phyloP scores from a whole-genome alignment of 2,797 vertebrate genomes.

The Chiloscyllium punctatum region DNA sequence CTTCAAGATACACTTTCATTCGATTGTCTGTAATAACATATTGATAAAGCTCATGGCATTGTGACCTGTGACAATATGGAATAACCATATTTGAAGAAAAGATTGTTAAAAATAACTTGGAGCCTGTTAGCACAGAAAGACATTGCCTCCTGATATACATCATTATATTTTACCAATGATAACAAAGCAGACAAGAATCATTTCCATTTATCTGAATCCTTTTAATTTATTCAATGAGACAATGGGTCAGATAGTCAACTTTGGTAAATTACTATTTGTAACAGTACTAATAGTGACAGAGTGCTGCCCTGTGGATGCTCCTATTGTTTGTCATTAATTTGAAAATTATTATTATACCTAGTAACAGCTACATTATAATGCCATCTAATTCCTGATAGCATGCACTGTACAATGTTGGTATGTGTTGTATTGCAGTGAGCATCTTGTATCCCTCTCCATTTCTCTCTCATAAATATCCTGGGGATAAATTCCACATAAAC shows the following conservation, averaged over 20 bases:
- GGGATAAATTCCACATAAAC: constrained; percentile 17
- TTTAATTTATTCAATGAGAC: constrained; percentile 24
- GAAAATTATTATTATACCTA: constrained; percentile 34
- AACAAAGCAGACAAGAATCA: constrained; percentile 23
- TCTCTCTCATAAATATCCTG: not conserved
- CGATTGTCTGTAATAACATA: not conserved
- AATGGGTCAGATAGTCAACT: constrained; percentile 26
- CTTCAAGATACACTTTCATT: not conserved
- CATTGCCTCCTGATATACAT: not conserved
- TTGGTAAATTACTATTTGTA: constrained; percentile 33
- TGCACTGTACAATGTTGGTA: not conserved
- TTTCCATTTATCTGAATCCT: constrained; percentile 28
- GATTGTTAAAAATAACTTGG: not conserved
- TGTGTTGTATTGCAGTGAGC: not conserved
- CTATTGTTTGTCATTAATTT: constrained; percentile 31
- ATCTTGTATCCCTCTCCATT: not conserved
- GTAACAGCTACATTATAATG: constrained; percentile 15
- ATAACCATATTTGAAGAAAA: not conserved
- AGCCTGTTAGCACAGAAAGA: not conserved
- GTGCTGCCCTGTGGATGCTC: constrained; percentile 10
- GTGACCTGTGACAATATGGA: not conserved
- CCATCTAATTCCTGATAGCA: constrained; percentile 20
- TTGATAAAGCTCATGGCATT: not conserved
- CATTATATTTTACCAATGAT: not conserved
- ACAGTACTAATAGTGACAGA: not conserved